These are phyloP conservation scores for Podiceps cristatus DNA, from an alignment of 2,113 vertebrate species.

Conservation along the genomic window DNA sequence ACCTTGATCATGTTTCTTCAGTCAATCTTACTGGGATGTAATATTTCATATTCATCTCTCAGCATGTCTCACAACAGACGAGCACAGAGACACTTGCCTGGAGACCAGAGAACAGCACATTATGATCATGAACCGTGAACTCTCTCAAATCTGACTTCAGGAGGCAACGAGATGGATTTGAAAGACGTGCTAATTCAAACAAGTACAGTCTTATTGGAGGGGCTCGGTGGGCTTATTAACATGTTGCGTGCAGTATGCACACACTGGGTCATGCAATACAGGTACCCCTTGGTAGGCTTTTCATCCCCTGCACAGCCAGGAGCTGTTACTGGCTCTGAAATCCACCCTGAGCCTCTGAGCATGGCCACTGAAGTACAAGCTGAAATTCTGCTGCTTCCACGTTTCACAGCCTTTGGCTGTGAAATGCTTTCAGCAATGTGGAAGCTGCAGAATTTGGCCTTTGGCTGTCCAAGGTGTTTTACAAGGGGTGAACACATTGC, in stretches of 20 bases:
- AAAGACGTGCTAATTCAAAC: background rate
- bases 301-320: background rate
- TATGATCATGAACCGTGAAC: background rate
- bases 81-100: background rate
- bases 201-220: background rate
- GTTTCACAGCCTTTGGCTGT: background rate
- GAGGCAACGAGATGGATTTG: background rate
- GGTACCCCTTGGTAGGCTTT: background rate
- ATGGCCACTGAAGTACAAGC: background rate
- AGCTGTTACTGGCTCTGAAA: background rate
- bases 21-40: background rate
- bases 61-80: background rate
- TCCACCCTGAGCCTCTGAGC: background rate
- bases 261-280: background rate
- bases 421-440: background rate
- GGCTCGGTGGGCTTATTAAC: background rate
- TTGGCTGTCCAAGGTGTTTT: background rate
- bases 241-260: accelerated
- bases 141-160: background rate
- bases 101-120: background rate
- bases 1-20: background rate
- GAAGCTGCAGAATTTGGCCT: background rate
- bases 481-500: background rate
- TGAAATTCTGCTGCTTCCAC: background rate
- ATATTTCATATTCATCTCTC: background rate